Conservation (phyloP, 1,140 invertebrate species). For the Holcopasites calliopsidis region DNA sequence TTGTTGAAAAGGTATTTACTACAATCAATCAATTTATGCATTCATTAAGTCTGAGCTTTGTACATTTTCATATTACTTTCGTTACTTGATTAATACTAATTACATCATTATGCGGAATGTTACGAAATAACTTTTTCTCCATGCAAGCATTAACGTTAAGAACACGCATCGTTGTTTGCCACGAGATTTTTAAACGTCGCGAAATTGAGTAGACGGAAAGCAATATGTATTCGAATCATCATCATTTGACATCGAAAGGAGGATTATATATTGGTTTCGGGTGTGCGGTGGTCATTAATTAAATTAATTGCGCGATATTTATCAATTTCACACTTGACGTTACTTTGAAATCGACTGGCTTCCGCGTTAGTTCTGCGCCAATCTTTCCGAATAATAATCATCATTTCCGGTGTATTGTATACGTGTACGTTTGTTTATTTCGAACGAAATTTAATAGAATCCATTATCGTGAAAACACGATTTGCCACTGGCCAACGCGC, state of each 20-base stretch:
- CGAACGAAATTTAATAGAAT: background rate
- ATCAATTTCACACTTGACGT: constrained; percentile 18
- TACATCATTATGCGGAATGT: too few species aligned
- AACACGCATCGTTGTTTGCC: background rate
- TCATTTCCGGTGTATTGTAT: background rate
- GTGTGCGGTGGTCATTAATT: background rate
- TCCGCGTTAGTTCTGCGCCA: background rate
- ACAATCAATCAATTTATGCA: too few species aligned
- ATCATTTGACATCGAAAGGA: background rate
- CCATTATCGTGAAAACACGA: background rate
- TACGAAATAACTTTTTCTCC: background rate
- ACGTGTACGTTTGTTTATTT: background rate
- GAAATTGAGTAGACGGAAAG: background rate
- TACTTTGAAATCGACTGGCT: background rate
- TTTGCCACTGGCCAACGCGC: background rate
- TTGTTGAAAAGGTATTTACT: too few species aligned
- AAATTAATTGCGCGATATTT: constrained; percentile 15
- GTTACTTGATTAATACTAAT: too few species aligned
- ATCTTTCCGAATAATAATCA: constrained; percentile 2
- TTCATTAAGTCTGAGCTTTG: too few species aligned
- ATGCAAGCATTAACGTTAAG: too few species aligned
- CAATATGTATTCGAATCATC: background rate
- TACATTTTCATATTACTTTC: too few species aligned
- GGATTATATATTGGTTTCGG: background rate
- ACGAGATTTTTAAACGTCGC: too few species aligned